Evolutionary conservation across 2,113 vertebrate genomes (phyloP).

Genomic region (Reinhardtius hippoglossoides): DNA sequence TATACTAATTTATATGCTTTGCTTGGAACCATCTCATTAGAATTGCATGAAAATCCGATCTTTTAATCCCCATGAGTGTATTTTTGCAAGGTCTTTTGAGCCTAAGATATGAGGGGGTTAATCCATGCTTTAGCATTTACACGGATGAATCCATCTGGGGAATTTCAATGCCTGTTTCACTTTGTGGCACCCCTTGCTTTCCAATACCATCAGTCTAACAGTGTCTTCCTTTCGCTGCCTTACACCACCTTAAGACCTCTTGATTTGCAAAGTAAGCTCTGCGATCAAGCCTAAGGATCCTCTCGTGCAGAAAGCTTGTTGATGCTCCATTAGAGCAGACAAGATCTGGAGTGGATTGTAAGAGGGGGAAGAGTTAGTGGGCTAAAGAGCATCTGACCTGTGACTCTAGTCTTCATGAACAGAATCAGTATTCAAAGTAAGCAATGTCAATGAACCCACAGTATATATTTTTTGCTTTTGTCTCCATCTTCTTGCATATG

Average conservation of each 20-base stretch:
- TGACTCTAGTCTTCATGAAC: conserved; percentile 9
- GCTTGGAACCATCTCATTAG: not conserved
- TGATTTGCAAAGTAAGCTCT: conserved; percentile 26
- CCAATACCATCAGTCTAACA: not conserved
- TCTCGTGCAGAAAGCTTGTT: conserved; percentile 5
- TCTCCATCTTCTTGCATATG: not conserved
- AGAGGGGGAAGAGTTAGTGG: conserved; percentile 1
- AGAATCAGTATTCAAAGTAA: conserved; percentile 19
- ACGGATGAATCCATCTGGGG: not conserved
- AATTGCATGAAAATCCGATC: not conserved
- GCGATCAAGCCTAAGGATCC: not conserved
- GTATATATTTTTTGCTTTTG: not conserved
- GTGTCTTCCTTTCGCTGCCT: not conserved
- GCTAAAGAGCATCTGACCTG: conserved; percentile 15
- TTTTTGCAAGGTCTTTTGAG: not conserved
- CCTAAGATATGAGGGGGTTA: not conserved
- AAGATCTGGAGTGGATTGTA: conserved; percentile 12
- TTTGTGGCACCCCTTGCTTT: not conserved
- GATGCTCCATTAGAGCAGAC: conserved; percentile 18
- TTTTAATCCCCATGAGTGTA: not conserved
- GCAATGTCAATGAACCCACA: conserved; percentile 1
- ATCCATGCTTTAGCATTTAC: conserved; percentile 10
- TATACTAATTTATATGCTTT: not conserved
- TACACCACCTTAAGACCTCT: conserved; percentile 17
- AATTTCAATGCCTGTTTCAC: not conserved